These are phyloP conservation scores for Pseudopleuronectes americanus DNA, from an alignment of 2,797 vertebrate species.

Conservation along the genomic window DNA sequence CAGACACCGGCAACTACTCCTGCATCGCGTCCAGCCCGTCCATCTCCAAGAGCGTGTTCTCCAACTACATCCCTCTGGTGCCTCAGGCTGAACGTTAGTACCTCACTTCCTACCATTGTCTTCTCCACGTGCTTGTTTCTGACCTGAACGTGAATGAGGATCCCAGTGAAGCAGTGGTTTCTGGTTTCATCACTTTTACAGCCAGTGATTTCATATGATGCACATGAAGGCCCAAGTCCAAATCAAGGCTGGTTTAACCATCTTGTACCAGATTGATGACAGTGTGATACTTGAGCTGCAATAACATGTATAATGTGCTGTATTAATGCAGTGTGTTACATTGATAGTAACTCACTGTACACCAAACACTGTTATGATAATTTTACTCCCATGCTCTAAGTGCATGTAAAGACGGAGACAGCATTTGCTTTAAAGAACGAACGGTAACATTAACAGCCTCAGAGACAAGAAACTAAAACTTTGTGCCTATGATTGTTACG, in stretches of 20 bases:
- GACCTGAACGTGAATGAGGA: constrained; percentile 5
- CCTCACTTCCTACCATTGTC: constrained; percentile 9
- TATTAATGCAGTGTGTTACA: too few species aligned
- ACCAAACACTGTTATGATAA: neutral
- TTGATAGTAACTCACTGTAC: too few species aligned
- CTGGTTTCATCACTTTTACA: neutral
- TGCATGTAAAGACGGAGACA: constrained; percentile 6
- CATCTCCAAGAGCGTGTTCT: constrained; percentile 98
- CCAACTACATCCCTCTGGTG: constrained; percentile 96
- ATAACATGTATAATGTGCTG: too few species aligned
- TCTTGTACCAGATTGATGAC: neutral
- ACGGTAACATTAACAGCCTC: constrained; percentile 23
- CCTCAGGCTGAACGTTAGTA: constrained; percentile 91
- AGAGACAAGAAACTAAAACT: constrained; percentile 20
- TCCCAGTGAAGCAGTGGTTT: neutral
- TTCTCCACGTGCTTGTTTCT: constrained; percentile 3
- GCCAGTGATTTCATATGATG: neutral
- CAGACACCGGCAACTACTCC: constrained; percentile 96
- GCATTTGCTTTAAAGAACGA: neutral
- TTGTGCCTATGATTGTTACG: constrained; percentile 30
- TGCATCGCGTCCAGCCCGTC: constrained; percentile 95
- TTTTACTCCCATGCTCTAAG: neutral
- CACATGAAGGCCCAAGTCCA: neutral
- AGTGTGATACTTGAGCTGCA: neutral
- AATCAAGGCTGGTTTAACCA: constrained; percentile 9